Evolutionary conservation across 2,797 vertebrate species (phyloP).

Genomic region (Chloroceryle amazona): DNA sequence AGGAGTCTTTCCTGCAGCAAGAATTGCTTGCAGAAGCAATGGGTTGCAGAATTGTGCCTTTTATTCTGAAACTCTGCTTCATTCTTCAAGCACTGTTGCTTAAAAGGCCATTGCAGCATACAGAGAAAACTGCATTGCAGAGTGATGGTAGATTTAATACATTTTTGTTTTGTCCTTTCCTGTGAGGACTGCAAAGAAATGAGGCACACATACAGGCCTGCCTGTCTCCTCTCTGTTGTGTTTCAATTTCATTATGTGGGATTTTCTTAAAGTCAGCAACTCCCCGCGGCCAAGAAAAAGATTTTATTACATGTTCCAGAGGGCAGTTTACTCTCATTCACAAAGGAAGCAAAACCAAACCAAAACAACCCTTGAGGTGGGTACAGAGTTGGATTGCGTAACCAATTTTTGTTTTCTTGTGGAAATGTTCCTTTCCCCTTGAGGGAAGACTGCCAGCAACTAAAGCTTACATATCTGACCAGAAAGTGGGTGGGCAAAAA

Average conservation of each 20-base stretch:
- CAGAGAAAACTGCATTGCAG: not conserved
- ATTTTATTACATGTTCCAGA: slow-evolving; percentile 32
- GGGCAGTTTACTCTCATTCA: slow-evolving; percentile 34
- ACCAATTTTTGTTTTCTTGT: slow-evolving; percentile 20
- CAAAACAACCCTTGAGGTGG: slow-evolving; percentile 18
- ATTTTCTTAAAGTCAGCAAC: slow-evolving; percentile 54
- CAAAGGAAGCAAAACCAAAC: not conserved
- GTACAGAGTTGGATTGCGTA: not conserved
- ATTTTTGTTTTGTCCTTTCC: not conserved
- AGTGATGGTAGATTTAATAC: not conserved
- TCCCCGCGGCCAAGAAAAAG: slow-evolving; percentile 17
- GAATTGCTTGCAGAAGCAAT: not conserved
- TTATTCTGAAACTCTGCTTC: not conserved
- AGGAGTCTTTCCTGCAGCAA: not conserved
- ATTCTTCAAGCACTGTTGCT: not conserved
- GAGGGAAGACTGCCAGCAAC: not conserved
- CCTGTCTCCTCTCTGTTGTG: not conserved
- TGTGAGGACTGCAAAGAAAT: not conserved
- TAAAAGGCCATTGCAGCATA: not conserved
- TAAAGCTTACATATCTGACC: not conserved
- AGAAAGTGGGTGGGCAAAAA: slow-evolving; percentile 41
- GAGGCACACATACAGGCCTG: not conserved
- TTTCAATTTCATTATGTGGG: slow-evolving; percentile 32
- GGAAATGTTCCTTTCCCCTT: slow-evolving; percentile 29
- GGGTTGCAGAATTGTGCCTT: not conserved